A percentile compares a stretch with the other conserved stretches of the same genome.
Evolutionary conservation across 2,797 vertebrate species (phyloP).

Genomic region (Nyctalus aviator): DNA sequence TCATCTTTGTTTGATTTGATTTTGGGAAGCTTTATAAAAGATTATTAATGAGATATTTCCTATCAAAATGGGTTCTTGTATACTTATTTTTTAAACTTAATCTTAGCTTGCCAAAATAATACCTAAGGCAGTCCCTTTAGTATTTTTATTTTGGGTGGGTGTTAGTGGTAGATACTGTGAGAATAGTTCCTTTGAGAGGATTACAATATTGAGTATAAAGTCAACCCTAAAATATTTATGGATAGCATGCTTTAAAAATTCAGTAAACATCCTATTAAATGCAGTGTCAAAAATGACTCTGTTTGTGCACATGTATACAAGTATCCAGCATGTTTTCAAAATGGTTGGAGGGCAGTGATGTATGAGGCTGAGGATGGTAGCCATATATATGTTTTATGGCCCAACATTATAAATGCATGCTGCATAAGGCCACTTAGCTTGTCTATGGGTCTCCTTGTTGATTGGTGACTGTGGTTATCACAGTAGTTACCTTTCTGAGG

Average conservation of each 20-base stretch:
- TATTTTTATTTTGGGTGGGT: conserved; percentile 30
- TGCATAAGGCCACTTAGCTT: neutral
- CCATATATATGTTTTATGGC: neutral
- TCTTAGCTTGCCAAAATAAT: conserved; percentile 55
- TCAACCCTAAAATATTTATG: conserved; percentile 61
- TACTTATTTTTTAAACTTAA: conserved; percentile 47
- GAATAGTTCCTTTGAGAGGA: conserved; percentile 61
- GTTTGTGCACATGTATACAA: neutral
- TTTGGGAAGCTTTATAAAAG: conserved; percentile 38
- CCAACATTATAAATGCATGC: too few relatives aligned
- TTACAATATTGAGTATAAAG: conserved; percentile 56
- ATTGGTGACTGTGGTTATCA: neutral
- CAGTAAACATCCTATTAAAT: neutral
- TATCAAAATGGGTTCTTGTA: neutral
- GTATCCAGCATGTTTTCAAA: neutral
- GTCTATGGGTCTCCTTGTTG: neutral
- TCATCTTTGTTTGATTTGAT: conserved; percentile 54
- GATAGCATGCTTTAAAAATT: conserved; percentile 48
- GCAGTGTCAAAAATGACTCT: neutral
- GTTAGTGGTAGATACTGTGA: neutral
- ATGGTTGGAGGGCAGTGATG: neutral
- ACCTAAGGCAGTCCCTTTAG: neutral
- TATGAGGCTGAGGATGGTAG: neutral
- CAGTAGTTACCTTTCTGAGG: neutral
- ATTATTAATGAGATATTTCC: conserved; percentile 40